Conservation (phyloP, 2,888 invertebrate species). For the Mactromeris polynyma region DNA sequence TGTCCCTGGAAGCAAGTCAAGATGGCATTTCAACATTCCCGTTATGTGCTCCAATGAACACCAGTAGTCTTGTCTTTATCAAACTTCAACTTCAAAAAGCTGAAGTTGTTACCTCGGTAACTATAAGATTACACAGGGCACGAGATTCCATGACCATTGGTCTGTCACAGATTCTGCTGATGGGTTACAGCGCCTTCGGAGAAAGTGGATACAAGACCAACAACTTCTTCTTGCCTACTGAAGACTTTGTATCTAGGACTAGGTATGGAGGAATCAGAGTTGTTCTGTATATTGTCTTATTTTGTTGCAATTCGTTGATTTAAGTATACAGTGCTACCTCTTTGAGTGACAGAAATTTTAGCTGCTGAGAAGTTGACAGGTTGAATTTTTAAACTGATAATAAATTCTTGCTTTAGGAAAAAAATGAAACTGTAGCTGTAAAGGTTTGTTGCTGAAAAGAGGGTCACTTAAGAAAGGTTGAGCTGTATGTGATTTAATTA, state of each 20-base stretch:
- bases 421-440: too few relatives aligned
- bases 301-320: too few relatives aligned
- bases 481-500: too few relatives aligned
- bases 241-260: constrained; percentile 85
- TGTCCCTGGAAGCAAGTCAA: constrained; percentile 94
- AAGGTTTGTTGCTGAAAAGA: too few relatives aligned
- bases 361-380: too few relatives aligned
- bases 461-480: too few relatives aligned
- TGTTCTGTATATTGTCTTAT: too few relatives aligned
- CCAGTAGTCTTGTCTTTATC: constrained; percentile 94
- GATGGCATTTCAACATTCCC: constrained; percentile 93
- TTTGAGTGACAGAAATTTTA: too few relatives aligned
- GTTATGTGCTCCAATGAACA: constrained; percentile 94
- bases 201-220: constrained; percentile 84
- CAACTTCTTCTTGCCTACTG: constrained; percentile 80
- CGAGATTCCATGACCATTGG: constrained; percentile 96
- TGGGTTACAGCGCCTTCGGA: constrained; percentile 95
- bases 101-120: constrained; percentile 94
- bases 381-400: too few relatives aligned
- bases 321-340: too few relatives aligned
- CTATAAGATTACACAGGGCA: constrained; percentile 93
- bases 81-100: constrained; percentile 94
- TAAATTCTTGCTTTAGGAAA: too few relatives aligned
- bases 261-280: constrained; percentile 78
- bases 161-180: constrained; percentile 93